Conservation (phyloP, 2,888 invertebrate species). For the Noctua janthe region DNA sequence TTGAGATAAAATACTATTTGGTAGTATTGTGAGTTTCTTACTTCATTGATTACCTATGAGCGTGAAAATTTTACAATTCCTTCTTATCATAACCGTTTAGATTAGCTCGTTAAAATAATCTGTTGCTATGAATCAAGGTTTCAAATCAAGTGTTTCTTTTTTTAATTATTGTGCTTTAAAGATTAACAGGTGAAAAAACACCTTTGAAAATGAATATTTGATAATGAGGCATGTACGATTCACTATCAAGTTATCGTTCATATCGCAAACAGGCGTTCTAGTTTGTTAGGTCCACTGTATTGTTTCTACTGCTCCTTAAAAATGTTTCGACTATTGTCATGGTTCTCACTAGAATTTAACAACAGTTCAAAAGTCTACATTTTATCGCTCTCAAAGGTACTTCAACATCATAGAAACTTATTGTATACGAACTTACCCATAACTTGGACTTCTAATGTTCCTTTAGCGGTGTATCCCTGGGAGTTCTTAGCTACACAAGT, state of each 20-base stretch:
- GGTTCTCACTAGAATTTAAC: background rate
- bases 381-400: slow-evolving; percentile 56
- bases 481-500: slow-evolving; percentile 98
- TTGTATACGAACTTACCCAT: slow-evolving; percentile 94
- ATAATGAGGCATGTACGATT: no score
- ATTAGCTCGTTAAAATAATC: slow-evolving; percentile 22
- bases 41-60: slow-evolving; percentile 10
- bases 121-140: background rate
- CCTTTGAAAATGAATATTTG: background rate
- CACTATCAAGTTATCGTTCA: background rate
- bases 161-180: background rate
- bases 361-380: background rate
- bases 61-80: slow-evolving; percentile 18
- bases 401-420: slow-evolving; percentile 4
- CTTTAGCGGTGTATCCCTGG: slow-evolving; percentile 96
- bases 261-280: background rate
- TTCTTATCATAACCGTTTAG: slow-evolving; percentile 27
- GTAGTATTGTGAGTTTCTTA: slow-evolving; percentile 10
- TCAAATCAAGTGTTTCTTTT: slow-evolving; percentile 8
- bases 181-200: background rate
- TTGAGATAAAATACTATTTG: slow-evolving; percentile 44
- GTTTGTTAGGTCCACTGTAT: background rate
- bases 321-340: background rate
- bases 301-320: background rate
- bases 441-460: slow-evolving; percentile 97